A percentile compares a stretch with the other conserved stretches of the same genome.
These are phyloP conservation scores for Cephalopholis sonnerati DNA, from an alignment of 2,113 vertebrate species.

Conservation along the genomic window DNA sequence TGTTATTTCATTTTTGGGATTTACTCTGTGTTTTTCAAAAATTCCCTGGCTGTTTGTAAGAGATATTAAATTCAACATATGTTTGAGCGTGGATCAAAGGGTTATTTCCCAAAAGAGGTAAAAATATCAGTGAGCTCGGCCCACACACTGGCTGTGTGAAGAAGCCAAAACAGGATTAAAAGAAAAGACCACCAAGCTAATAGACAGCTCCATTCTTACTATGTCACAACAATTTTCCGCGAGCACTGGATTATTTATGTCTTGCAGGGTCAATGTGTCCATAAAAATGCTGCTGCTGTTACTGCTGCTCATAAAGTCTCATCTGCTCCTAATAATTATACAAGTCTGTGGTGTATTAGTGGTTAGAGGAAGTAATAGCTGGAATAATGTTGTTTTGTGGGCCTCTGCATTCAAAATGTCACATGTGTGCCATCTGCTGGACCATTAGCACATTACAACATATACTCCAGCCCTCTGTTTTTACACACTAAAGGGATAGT, in stretches of 20 bases:
- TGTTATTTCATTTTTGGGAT: constrained; percentile 29
- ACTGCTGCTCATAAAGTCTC: constrained; percentile 12
- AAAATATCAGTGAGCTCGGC: constrained; percentile 21
- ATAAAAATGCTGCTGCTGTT: not conserved
- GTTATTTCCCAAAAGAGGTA: constrained; percentile 45
- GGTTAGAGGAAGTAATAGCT: not conserved
- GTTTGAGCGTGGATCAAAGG: constrained; percentile 15
- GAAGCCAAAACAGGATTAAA: constrained; percentile 46
- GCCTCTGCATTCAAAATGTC: not conserved
- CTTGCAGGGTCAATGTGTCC: not conserved
- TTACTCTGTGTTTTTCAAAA: not conserved
- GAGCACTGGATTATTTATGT: not conserved
- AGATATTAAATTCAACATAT: constrained; percentile 32
- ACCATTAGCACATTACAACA: constrained; percentile 18
- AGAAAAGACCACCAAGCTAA: constrained; percentile 7
- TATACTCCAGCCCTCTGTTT: not conserved
- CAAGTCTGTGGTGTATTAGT: not conserved
- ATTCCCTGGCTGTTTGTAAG: constrained; percentile 2
- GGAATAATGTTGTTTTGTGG: too few species aligned
- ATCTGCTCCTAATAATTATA: not conserved
- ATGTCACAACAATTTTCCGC: constrained; percentile 14
- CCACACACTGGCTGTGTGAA: constrained; percentile 42
- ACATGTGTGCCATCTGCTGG: constrained; percentile 68
- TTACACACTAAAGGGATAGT: not conserved
- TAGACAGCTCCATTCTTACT: constrained; percentile 17